phyloP scores from a whole-genome alignment of 2,888 invertebrate genomes.

The Mesopsocus fuscifrons region DNA sequence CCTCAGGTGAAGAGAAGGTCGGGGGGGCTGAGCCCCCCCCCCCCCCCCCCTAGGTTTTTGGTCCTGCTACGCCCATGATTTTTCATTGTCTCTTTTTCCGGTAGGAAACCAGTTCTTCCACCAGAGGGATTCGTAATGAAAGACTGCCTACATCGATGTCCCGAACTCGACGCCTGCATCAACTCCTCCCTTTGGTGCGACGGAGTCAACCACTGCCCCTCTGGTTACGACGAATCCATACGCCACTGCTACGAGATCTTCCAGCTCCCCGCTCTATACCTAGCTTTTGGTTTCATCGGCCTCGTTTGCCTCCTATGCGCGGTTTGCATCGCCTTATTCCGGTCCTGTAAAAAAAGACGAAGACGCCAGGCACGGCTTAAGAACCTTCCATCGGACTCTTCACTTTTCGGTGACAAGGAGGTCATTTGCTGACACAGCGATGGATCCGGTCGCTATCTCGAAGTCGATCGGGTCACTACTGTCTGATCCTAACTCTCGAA shows the following conservation, averaged over 20 bases:
- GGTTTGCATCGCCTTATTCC: slow-evolving; percentile 18
- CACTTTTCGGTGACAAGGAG: slow-evolving; percentile 69
- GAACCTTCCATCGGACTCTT: slow-evolving; percentile 42
- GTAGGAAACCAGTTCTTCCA: slow-evolving; percentile 32
- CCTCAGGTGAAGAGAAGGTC: no score
- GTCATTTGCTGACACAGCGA: slow-evolving; percentile 92
- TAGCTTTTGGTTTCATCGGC: slow-evolving; percentile 30
- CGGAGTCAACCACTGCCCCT: slow-evolving; percentile 56
- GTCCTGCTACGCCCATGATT: no score
- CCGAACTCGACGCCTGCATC: slow-evolving; percentile 65
- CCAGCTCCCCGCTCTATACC: slow-evolving; percentile 54
- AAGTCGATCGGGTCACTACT: slow-evolving; percentile 76
- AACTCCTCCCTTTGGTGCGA: slow-evolving; percentile 65
- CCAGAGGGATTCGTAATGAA: slow-evolving; percentile 38
- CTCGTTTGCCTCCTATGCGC: slow-evolving; percentile 24
- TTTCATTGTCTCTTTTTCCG: slow-evolving; percentile 1
- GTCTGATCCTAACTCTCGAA: no score
- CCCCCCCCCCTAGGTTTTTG: no score
- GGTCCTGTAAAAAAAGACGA: slow-evolving; percentile 10
- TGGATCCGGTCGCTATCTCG: slow-evolving; percentile 85
- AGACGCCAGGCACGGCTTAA: slow-evolving; percentile 14
- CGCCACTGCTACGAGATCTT: slow-evolving; percentile 52
- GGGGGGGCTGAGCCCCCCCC: no score
- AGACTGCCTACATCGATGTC: slow-evolving; percentile 56
- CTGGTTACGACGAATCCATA: slow-evolving; percentile 60